phyloP scores from a whole-genome alignment of 2,113 vertebrate species.

The Acanthisitta chloris region DNA sequence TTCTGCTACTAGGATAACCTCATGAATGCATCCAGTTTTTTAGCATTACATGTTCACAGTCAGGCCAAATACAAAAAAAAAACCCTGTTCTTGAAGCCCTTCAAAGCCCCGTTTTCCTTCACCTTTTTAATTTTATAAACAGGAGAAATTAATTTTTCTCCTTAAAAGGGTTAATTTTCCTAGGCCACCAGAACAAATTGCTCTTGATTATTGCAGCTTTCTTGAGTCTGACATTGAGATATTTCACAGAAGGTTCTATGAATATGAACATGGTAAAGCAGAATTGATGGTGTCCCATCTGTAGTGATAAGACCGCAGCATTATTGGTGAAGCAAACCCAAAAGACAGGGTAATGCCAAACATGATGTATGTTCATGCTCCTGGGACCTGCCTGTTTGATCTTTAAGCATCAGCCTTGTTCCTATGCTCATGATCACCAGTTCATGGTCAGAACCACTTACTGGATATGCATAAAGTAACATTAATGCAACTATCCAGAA shows the following conservation, averaged over 20 bases:
- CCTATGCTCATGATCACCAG: background rate
- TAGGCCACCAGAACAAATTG: background rate
- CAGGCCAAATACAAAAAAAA: background rate
- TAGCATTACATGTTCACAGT: background rate
- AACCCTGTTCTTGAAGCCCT: background rate
- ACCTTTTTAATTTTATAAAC: background rate
- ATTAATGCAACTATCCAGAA: background rate
- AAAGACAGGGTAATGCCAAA: background rate
- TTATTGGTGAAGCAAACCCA: background rate
- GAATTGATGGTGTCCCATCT: background rate
- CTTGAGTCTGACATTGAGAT: background rate
- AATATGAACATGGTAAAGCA: background rate
- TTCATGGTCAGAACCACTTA: background rate
- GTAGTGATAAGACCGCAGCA: background rate
- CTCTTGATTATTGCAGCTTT: background rate
- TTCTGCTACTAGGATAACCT: background rate
- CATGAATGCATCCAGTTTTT: background rate
- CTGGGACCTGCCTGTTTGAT: background rate
- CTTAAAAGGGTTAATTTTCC: background rate
- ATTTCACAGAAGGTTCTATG: background rate
- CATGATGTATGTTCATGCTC: accelerated
- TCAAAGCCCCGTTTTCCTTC: background rate
- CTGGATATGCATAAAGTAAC: background rate
- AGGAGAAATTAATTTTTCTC: background rate
- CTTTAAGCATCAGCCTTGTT: background rate